phyloP scores from a whole-genome alignment of 2,888 invertebrate genomes.

The Stenolophus ochropezus region DNA sequence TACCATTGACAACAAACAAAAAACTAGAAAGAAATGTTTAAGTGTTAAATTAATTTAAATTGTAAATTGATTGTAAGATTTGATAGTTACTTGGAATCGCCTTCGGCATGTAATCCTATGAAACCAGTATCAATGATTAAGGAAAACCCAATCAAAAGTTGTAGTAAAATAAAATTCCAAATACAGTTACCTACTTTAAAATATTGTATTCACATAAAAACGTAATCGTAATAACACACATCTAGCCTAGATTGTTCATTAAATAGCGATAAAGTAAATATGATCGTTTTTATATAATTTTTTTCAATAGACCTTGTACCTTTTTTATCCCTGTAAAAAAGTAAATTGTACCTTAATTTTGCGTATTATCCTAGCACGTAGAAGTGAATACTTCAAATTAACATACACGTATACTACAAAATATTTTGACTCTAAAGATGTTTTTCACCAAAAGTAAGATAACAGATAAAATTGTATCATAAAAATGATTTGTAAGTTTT shows the following conservation, averaged over 20 bases:
- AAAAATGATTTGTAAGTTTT: background rate
- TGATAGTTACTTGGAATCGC: conserved; percentile 23
- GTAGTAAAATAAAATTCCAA: background rate
- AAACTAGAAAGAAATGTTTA: background rate
- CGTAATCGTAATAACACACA: background rate
- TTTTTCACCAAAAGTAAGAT: background rate
- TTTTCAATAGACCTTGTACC: conserved; percentile 29
- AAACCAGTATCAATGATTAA: background rate
- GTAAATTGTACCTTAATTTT: conserved; percentile 29
- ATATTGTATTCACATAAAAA: background rate
- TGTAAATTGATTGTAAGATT: background rate
- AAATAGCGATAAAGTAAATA: conserved; percentile 18
- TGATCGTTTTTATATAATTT: conserved; percentile 9
- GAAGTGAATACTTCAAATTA: no score
- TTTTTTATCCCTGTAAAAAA: conserved; percentile 23
- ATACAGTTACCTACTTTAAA: background rate
- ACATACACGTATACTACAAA: no score
- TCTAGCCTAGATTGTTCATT: conserved; percentile 8
- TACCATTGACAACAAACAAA: background rate
- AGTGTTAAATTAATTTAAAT: conserved; percentile 25
- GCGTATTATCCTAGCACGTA: conserved; percentile 7
- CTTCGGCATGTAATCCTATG: background rate
- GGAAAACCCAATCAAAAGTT: conserved; percentile 11
- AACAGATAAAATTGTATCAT: background rate
- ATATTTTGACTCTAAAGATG: background rate